Conservation (phyloP, 2,888 invertebrate species). For the Mimachlamys varia region DNA sequence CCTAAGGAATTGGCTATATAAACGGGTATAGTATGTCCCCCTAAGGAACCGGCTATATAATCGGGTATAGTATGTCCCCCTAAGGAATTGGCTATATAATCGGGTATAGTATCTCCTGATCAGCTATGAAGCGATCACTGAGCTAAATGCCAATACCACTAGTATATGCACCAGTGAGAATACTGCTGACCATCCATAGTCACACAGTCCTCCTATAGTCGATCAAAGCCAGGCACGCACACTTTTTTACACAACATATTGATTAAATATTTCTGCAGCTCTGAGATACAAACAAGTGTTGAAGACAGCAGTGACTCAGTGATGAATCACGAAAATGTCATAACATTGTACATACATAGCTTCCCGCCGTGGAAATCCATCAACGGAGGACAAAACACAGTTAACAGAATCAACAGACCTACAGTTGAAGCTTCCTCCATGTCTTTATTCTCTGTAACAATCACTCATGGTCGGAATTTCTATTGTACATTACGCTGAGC, state of each 20-base stretch:
- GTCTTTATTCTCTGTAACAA: too few relatives aligned
- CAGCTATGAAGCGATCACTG: too few relatives aligned
- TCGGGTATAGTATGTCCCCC: too few relatives aligned
- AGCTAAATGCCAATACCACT: too few relatives aligned
- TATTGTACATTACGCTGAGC: too few relatives aligned
- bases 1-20: too few relatives aligned
- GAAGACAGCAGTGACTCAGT: constrained; percentile 9
- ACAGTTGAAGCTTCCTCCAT: too few relatives aligned
- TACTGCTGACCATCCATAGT: not conserved
- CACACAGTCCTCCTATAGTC: not conserved
- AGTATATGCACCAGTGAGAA: not conserved
- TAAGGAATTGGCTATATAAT: too few relatives aligned
- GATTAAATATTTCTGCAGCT: not conserved
- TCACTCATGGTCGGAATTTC: too few relatives aligned
- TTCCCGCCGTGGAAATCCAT: not conserved
- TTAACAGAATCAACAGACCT: not conserved
- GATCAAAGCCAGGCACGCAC: not conserved
- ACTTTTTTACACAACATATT: not conserved
- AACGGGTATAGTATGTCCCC: too few relatives aligned
- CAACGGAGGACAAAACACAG: not conserved
- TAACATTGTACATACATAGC: not conserved
- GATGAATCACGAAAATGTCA: constrained; percentile 26
- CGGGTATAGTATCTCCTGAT: too few relatives aligned
- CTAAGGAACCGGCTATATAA: too few relatives aligned
- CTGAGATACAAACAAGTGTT: constrained; percentile 18